Percentiles rank a stretch among this genome's conserved stretches.
Conservation (phyloP, 2,888 invertebrate species). For the Elysia crispata region DNA sequence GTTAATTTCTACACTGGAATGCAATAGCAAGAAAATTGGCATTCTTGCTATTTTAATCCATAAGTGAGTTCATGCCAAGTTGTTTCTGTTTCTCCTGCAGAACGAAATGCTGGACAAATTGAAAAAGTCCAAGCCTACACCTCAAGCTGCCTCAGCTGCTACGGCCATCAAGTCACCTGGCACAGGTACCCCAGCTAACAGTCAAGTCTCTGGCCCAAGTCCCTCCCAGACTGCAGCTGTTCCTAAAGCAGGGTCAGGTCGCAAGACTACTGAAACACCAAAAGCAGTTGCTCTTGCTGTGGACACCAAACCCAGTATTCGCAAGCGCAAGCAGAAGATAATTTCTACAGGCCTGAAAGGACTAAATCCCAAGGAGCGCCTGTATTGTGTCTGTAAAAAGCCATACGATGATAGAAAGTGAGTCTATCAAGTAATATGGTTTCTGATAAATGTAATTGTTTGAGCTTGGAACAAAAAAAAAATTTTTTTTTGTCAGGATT, state of each 20-base stretch:
- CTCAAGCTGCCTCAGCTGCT: conserved; percentile 4
- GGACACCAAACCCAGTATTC: conserved; percentile 47
- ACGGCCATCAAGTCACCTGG: conserved; percentile 39
- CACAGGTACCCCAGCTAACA: conserved; percentile 30
- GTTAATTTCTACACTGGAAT: no score
- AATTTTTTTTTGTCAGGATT: no score
- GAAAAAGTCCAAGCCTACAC: conserved; percentile 51
- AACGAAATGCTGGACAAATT: conserved; percentile 63
- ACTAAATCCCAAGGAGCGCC: conserved; percentile 65
- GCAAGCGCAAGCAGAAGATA: conserved; percentile 72
- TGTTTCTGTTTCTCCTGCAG: no score
- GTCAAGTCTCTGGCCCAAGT: conserved; percentile 13
- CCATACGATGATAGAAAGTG: conserved; percentile 97
- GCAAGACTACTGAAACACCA: conserved; percentile 33
- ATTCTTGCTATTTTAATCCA: no score
- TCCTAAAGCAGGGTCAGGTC: conserved; percentile 10
- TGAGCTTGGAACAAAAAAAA: no score
- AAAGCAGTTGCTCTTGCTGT: conserved; percentile 31
- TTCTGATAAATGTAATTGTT: no score
- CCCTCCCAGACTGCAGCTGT: conserved; percentile 42
- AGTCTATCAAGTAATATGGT: conserved; percentile 63
- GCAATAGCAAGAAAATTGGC: no score
- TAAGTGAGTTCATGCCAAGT: no score
- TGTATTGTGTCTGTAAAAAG: conserved; percentile 94
- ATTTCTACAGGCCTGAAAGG: conserved; percentile 65